Percentiles rank a stretch among this genome's conserved stretches.
Conservation (phyloP, 1,140 invertebrate species). For the Cydia strobilella region DNA sequence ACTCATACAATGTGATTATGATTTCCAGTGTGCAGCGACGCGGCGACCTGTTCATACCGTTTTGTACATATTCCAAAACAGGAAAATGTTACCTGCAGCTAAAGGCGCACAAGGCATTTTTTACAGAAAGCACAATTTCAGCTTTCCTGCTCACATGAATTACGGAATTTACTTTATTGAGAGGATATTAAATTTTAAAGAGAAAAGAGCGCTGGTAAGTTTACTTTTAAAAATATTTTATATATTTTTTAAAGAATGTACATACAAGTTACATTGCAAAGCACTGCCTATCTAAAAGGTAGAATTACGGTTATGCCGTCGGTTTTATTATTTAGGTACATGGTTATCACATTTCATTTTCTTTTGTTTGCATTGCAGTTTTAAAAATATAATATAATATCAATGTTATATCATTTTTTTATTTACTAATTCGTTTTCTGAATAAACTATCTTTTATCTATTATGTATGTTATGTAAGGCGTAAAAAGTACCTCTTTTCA, state of each 20-base stretch:
- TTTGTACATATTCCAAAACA: neutral
- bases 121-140: constrained; percentile 49
- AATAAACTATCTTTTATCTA: too few relatives aligned
- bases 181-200: constrained; percentile 42
- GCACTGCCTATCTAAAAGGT: too few relatives aligned
- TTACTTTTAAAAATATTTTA: neutral
- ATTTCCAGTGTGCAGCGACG: neutral
- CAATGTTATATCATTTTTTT: too few relatives aligned
- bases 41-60: constrained; percentile 1
- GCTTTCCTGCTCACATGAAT: constrained; percentile 54
- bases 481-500: too few relatives aligned
- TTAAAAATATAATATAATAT: too few relatives aligned
- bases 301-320: too few relatives aligned
- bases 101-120: constrained; percentile 41
- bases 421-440: too few relatives aligned
- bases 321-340: neutral
- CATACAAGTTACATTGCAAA: too few relatives aligned
- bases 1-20: neutral
- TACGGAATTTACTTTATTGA: constrained; percentile 51
- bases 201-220: constrained; percentile 57
- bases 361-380: too few relatives aligned
- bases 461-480: too few relatives aligned
- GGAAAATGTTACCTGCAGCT: neutral
- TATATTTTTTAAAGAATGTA: too few relatives aligned
- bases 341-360: neutral